Evolutionary conservation across 2,888 invertebrate genomes (phyloP).

Genomic region (Candidula unifasciata): DNA sequence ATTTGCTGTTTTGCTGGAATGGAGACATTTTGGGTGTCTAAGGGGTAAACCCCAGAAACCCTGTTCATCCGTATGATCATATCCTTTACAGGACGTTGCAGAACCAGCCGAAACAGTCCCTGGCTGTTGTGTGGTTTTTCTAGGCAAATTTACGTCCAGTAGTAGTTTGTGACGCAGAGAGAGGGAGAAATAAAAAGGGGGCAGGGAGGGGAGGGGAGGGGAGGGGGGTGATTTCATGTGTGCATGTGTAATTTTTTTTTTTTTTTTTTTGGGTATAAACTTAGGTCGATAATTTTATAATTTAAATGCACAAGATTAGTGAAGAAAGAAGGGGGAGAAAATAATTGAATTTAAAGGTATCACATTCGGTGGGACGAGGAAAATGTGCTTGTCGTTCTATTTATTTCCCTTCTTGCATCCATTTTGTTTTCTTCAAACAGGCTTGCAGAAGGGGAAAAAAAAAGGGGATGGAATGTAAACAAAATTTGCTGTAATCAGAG

Average conservation of each 20-base stretch:
- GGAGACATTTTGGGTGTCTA: no score
- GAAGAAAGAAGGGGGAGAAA: background rate
- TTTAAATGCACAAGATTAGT: constrained; percentile 6
- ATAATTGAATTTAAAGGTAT: constrained; percentile 18
- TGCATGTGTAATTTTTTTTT: no score
- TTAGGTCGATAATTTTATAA: no score
- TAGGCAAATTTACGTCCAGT: no score
- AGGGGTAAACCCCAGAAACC: no score
- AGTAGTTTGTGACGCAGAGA: background rate
- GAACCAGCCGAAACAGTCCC: no score
- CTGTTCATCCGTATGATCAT: no score
- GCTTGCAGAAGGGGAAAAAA: background rate
- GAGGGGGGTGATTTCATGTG: background rate
- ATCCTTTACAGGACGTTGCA: no score
- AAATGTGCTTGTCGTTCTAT: constrained; percentile 21
- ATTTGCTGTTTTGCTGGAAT: no score
- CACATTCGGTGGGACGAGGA: constrained; percentile 10
- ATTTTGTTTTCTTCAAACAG: background rate
- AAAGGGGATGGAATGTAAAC: constrained; percentile 44
- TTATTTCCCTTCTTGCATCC: background rate
- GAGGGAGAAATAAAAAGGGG: background rate
- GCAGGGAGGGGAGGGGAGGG: background rate
- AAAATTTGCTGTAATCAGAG: constrained; percentile 47
- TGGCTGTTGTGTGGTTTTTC: no score
- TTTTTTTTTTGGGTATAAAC: no score